phyloP scores from a whole-genome alignment of 2,888 invertebrate species.

The Drosophila melanosoma region DNA sequence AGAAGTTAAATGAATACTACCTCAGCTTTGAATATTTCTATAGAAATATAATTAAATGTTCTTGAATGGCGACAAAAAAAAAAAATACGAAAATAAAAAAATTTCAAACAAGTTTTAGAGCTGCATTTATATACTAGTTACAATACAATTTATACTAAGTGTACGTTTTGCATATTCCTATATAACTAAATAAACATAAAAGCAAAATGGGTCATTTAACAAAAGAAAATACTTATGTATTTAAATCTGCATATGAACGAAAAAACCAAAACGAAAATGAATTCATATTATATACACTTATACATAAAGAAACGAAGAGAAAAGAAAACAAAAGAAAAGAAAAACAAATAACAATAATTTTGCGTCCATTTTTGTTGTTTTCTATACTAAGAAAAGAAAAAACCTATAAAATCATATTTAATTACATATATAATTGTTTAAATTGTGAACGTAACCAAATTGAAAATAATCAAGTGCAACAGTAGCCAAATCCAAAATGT shows the following conservation, averaged over 20 bases:
- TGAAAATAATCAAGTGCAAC: slow-evolving; percentile 26
- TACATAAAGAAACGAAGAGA: slow-evolving; percentile 23
- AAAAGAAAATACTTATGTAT: slow-evolving; percentile 20
- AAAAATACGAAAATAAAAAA: slow-evolving; percentile 38
- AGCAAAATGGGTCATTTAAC: slow-evolving; percentile 45
- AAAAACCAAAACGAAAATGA: slow-evolving; percentile 23
- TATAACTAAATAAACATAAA: slow-evolving; percentile 68
- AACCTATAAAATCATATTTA: slow-evolving; percentile 29
- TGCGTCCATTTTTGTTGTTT: slow-evolving; percentile 81
- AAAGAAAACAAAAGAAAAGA: slow-evolving; percentile 24
- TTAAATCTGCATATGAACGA: slow-evolving; percentile 18
- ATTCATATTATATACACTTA: slow-evolving; percentile 5
- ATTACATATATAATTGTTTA: slow-evolving; percentile 55
- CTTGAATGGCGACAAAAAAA: slow-evolving; percentile 53
- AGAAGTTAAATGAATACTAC: slow-evolving; percentile 77
- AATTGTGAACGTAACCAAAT: slow-evolving; percentile 42
- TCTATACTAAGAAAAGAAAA: slow-evolving; percentile 55
- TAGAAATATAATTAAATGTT: slow-evolving; percentile 76
- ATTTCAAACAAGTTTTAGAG: slow-evolving; percentile 65
- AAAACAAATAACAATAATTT: slow-evolving; percentile 70
- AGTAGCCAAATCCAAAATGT: slow-evolving; percentile 29
- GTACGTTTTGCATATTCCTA: slow-evolving; percentile 80
- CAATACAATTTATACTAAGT: slow-evolving; percentile 66
- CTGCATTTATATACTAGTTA: slow-evolving; percentile 78
- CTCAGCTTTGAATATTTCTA: slow-evolving; percentile 82